Conservation (phyloP, 1,140 invertebrate genomes). For the Coelopa frigida region DNA sequence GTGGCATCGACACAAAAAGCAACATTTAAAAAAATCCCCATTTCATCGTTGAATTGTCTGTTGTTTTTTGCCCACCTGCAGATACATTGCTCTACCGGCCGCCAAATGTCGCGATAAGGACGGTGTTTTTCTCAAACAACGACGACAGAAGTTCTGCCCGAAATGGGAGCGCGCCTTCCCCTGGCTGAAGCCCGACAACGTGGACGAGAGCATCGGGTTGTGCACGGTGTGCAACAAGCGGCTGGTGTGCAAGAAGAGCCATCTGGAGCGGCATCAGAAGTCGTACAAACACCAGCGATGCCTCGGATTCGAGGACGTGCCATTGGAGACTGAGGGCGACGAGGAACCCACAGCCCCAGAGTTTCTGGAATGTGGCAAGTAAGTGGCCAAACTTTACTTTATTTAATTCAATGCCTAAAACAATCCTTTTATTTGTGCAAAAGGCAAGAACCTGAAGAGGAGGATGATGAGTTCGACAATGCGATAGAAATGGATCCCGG, state of each 20-base stretch:
- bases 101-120: no score
- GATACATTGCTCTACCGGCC: no score
- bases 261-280: conserved; percentile 14
- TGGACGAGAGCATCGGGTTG: conserved; percentile 11
- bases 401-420: no score
- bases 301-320: conserved; percentile 6
- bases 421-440: no score
- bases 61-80: no score
- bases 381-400: conserved; percentile 1
- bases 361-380: conserved; percentile 8
- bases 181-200: conserved; percentile 11
- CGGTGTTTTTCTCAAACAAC: no score
- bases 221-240: conserved; percentile 14
- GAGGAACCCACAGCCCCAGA: conserved; percentile 4
- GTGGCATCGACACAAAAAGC: no score
- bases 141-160: conserved; percentile 9
- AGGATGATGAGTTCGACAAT: no score
- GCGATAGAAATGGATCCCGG: no score
- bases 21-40: no score
- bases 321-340: conserved; percentile 5
- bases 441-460: no score
- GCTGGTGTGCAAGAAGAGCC: conserved; percentile 14
- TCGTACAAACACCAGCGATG: conserved; percentile 12
- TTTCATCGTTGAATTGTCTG: no score
- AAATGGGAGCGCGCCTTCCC: conserved; percentile 13